Conservation (phyloP, 2,797 vertebrate genomes). For the Selene dorsalis region DNA sequence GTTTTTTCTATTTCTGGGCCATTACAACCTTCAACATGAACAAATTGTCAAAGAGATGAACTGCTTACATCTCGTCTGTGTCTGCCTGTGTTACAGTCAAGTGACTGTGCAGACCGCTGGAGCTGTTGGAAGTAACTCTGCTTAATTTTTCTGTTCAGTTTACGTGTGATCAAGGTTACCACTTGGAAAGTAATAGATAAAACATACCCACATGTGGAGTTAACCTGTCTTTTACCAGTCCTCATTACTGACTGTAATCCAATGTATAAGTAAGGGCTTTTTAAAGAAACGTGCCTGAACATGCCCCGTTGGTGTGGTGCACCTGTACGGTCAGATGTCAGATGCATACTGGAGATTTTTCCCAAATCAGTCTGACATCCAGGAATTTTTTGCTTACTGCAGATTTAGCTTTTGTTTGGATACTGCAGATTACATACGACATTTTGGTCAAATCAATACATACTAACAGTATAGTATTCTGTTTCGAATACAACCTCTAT, state of each 20-base stretch:
- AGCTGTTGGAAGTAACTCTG: slow-evolving; percentile 16
- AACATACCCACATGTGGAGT: not conserved
- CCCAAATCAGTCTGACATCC: no score
- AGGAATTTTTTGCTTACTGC: no score
- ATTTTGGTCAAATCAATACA: no score
- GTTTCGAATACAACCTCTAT: no score
- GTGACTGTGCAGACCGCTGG: slow-evolving; percentile 24
- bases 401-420: no score
- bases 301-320: no score
- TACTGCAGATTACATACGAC: no score
- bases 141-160: slow-evolving; percentile 4
- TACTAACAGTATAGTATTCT: no score
- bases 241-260: not conserved
- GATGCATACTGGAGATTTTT: no score
- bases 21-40: slow-evolving; percentile 34
- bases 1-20: slow-evolving; percentile 30
- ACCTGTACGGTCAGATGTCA: no score
- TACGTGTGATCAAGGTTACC: not conserved
- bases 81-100: slow-evolving; percentile 48
- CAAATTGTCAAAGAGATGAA: slow-evolving; percentile 35
- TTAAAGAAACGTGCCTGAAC: no score
- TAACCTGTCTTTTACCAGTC: not conserved
- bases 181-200: not conserved
- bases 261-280: not conserved
- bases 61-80: slow-evolving; percentile 45